These are phyloP conservation scores for Syngnathus typhle DNA, from an alignment of 2,113 vertebrate genomes.

Conservation along the genomic window DNA sequence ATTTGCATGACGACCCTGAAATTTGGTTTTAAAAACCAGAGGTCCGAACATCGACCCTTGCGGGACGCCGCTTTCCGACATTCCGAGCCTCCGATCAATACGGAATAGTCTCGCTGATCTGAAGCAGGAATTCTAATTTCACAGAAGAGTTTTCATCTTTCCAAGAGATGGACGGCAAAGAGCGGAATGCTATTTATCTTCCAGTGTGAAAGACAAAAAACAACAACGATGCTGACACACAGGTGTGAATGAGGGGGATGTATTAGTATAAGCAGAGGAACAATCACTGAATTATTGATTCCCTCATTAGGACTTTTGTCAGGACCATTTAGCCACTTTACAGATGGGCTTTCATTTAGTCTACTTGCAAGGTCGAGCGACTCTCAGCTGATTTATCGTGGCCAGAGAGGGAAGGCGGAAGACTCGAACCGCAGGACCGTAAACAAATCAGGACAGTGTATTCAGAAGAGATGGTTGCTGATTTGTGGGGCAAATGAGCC, in stretches of 20 bases:
- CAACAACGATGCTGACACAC: constrained; percentile 61
- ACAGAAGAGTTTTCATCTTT: constrained; percentile 18
- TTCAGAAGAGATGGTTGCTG: constrained; percentile 38
- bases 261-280: constrained; percentile 85
- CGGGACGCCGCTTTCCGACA: not conserved
- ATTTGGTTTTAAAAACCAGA: not conserved
- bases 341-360: constrained; percentile 85
- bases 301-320: constrained; percentile 85
- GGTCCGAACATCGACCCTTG: not conserved
- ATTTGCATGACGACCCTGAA: not conserved
- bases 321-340: constrained; percentile 92
- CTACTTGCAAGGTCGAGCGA: constrained; percentile 79
- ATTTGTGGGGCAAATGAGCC: not conserved
- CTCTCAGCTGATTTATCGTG: constrained; percentile 86
- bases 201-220: constrained; percentile 24
- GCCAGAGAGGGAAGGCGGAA: constrained; percentile 8
- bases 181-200: constrained; percentile 50
- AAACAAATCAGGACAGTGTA: constrained; percentile 51
- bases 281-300: constrained; percentile 93
- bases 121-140: not conserved
- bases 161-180: constrained; percentile 25
- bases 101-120: not conserved
- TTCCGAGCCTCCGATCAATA: not conserved
- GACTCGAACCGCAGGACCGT: not conserved
- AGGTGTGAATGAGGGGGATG: constrained; percentile 62